These are phyloP conservation scores for Limenitis camilla DNA, from an alignment of 2,888 invertebrate genomes.

Conservation along the genomic window DNA sequence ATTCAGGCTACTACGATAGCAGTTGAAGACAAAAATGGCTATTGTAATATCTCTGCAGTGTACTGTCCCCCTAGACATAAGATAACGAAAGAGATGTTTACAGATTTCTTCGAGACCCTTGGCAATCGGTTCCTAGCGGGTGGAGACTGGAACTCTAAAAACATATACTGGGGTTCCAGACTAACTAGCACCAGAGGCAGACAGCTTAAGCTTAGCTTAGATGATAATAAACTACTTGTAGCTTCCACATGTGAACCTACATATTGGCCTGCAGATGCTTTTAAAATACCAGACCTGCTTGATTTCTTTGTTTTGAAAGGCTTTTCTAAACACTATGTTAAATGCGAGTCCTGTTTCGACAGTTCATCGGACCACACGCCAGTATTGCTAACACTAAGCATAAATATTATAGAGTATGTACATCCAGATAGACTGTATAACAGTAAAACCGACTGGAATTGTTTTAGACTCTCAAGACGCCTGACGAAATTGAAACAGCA, in stretches of 20 bases:
- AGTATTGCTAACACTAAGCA: neutral
- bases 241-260: neutral
- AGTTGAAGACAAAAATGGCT: no score
- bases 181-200: no score
- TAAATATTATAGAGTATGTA: neutral
- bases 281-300: neutral
- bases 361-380: neutral
- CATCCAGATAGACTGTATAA: neutral
- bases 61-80: no score
- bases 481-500: neutral
- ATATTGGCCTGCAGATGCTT: neutral
- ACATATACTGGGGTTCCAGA: no score
- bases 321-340: neutral
- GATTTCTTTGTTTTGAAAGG: neutral
- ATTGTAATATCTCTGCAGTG: no score
- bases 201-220: no score
- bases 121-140: no score
- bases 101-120: no score
- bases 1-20: no score
- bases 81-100: no score
- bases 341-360: neutral
- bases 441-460: neutral
- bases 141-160: no score
- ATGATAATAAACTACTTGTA: no score
- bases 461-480: neutral